phyloP scores from a whole-genome alignment of 2,113 vertebrate genomes.

The Colinus virginianus region DNA sequence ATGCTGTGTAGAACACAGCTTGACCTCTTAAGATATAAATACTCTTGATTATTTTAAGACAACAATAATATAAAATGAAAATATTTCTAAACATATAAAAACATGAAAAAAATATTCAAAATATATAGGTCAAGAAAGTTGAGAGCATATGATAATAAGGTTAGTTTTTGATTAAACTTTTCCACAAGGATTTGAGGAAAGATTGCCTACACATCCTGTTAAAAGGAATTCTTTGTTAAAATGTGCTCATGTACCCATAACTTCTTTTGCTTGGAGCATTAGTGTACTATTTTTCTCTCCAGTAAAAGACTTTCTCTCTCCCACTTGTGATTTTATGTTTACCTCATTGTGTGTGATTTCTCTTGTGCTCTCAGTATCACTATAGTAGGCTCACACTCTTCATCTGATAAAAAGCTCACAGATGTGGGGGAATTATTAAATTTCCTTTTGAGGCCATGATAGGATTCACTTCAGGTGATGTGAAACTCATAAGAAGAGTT shows the following conservation, averaged over 20 bases:
- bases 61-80: background rate
- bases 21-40: constrained; percentile 9
- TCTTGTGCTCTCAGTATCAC: background rate
- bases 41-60: background rate
- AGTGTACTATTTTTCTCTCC: background rate
- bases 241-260: background rate
- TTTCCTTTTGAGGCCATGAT: background rate
- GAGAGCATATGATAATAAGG: background rate
- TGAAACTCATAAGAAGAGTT: background rate
- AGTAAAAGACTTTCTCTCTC: background rate
- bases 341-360: background rate
- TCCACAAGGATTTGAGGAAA: background rate
- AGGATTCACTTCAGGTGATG: background rate
- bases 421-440: background rate
- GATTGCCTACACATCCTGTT: background rate
- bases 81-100: background rate
- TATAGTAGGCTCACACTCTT: background rate
- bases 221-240: constrained; percentile 7
- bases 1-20: constrained; percentile 22
- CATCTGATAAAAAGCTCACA: background rate
- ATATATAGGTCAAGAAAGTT: background rate
- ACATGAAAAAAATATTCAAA: background rate
- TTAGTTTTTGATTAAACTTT: background rate
- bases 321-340: background rate
- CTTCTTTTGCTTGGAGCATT: background rate